Evolutionary conservation across 2,797 vertebrate species (phyloP).

Genomic region (Sebastes hopkinsi): DNA sequence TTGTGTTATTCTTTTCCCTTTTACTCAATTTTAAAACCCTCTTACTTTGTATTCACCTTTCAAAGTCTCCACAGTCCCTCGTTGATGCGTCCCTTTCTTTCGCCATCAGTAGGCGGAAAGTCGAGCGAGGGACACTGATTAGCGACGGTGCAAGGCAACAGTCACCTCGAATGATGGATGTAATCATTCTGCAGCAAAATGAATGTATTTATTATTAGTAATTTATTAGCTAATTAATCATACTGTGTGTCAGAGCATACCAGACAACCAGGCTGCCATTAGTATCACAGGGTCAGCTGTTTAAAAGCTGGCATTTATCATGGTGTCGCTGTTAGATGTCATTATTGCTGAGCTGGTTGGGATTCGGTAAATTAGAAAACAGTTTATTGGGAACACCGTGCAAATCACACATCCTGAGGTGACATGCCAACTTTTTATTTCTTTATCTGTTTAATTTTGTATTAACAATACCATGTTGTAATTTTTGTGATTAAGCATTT

Average conservation of each 20-base stretch:
- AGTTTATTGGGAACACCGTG: constrained; percentile 48
- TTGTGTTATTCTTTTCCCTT: neutral
- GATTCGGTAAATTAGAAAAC: constrained; percentile 72
- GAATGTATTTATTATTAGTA: constrained; percentile 81
- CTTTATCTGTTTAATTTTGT: neutral
- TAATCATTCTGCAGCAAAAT: constrained; percentile 71
- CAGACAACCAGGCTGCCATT: constrained; percentile 65
- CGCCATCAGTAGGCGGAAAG: neutral
- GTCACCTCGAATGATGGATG: constrained; percentile 74
- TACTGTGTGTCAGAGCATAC: constrained; percentile 57
- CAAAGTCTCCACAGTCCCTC: neutral
- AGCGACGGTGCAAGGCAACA: constrained; percentile 29
- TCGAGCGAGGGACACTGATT: constrained; percentile 22
- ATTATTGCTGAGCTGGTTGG: constrained; percentile 73
- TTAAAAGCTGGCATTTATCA: constrained; percentile 83
- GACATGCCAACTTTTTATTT: neutral
- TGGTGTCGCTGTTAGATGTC: constrained; percentile 72
- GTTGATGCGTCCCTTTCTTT: constrained; percentile 17
- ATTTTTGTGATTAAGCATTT: neutral
- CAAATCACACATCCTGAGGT: constrained; percentile 25
- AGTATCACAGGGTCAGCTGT: constrained; percentile 71
- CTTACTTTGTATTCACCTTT: neutral
- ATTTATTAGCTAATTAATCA: constrained; percentile 82
- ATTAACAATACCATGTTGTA: neutral
- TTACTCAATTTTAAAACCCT: neutral